These are phyloP conservation scores for Lingula anatina DNA, from an alignment of 2,888 invertebrate genomes.

Conservation along the genomic window DNA sequence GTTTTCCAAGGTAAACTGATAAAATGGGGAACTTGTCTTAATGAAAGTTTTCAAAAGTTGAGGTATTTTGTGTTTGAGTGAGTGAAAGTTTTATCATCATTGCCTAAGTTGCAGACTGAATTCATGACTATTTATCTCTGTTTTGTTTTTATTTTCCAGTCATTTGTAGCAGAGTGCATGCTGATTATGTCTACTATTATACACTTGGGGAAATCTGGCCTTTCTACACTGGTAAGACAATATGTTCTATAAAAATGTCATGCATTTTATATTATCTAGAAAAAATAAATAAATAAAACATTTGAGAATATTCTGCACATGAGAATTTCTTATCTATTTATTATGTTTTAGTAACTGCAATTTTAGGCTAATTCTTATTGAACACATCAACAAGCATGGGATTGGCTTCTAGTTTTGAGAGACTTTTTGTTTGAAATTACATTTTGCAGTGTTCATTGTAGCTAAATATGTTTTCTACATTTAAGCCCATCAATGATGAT, in stretches of 20 bases:
- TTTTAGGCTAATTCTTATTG: not conserved
- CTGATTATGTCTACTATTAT: conserved; percentile 74
- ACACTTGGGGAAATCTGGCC: conserved; percentile 73
- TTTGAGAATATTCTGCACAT: not conserved
- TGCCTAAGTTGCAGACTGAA: too few species aligned
- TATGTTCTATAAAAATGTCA: not conserved
- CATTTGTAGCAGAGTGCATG: conserved; percentile 71
- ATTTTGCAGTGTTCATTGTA: not conserved
- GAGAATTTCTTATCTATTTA: not conserved
- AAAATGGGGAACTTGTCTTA: too few species aligned
- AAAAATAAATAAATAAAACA: too few species aligned
- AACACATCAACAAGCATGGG: not conserved
- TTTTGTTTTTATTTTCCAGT: conserved; percentile 22
- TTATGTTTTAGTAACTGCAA: not conserved
- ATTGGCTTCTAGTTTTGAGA: not conserved
- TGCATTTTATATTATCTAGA: too few species aligned
- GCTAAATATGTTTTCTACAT: conserved; percentile 8
- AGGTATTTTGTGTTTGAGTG: too few species aligned
- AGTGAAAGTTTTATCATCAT: too few species aligned
- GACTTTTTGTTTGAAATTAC: not conserved
- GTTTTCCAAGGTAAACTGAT: too few species aligned
- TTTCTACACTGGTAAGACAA: conserved; percentile 48
- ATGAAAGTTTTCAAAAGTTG: too few species aligned
- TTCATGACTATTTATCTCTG: too few species aligned
- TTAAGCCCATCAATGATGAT: conserved; percentile 87